A percentile compares a stretch with the other conserved stretches of the same genome.
These are phyloP conservation scores for Meteorus colon DNA, from an alignment of 2,888 invertebrate genomes.

Conservation along the genomic window DNA sequence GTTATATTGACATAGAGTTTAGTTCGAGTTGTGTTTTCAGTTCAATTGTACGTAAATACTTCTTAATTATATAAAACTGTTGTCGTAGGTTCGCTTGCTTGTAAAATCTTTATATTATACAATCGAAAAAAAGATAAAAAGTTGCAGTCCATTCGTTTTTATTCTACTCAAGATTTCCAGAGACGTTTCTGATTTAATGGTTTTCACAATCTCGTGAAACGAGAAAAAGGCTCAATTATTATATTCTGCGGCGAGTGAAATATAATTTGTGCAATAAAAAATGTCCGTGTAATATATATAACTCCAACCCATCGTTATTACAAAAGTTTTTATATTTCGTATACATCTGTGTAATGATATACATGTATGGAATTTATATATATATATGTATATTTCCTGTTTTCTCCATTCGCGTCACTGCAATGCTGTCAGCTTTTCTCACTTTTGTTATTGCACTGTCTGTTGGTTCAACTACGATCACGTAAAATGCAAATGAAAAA, in stretches of 20 bases:
- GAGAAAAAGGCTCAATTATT: neutral
- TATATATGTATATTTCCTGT: neutral
- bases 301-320: neutral
- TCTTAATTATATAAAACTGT: too few species aligned
- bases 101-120: too few species aligned
- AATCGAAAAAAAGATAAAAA: too few species aligned
- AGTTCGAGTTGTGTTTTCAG: too few species aligned
- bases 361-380: neutral
- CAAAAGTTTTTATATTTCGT: neutral
- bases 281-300: neutral
- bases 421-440: neutral
- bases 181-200: neutral
- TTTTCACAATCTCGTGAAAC: neutral
- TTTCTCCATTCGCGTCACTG: neutral
- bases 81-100: too few species aligned
- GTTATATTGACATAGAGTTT: too few species aligned
- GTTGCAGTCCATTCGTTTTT: neutral
- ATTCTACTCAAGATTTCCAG: neutral
- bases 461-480: slow-evolving; percentile 16
- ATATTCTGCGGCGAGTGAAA: neutral
- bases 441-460: neutral
- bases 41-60: too few species aligned
- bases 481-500: slow-evolving; percentile 46
- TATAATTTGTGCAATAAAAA: neutral
- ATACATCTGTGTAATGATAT: neutral